These are phyloP conservation scores for Lemur catta DNA, from an alignment of 2,797 vertebrate species.

Conservation along the genomic window DNA sequence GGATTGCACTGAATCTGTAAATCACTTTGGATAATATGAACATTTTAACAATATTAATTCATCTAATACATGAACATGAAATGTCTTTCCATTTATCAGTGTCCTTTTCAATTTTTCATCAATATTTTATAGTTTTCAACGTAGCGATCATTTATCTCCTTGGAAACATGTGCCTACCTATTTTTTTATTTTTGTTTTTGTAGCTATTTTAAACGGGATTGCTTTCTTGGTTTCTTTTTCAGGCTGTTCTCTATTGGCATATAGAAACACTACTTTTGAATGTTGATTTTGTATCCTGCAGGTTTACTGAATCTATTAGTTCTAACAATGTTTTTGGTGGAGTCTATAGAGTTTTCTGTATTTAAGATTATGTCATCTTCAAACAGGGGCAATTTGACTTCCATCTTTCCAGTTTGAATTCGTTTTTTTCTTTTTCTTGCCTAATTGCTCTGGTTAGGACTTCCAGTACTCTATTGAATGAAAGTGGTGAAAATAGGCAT, in stretches of 20 bases:
- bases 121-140: not conserved
- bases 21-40: too few species aligned
- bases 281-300: not conserved
- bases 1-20: too few species aligned
- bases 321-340: not conserved
- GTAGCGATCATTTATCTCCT: not conserved
- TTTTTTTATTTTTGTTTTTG: not conserved
- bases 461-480: not conserved
- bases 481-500: not conserved
- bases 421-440: not conserved
- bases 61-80: too few species aligned
- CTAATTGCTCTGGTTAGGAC: not conserved
- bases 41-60: too few species aligned
- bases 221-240: not conserved
- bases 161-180: not conserved
- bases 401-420: not conserved
- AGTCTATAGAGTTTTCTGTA: not conserved
- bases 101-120: too few species aligned
- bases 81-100: too few species aligned
- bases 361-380: not conserved
- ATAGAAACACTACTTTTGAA: not conserved
- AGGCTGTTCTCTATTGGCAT: not conserved
- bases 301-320: not conserved
- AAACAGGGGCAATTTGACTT: not conserved
- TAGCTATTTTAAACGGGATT: not conserved